phyloP scores from a whole-genome alignment of 2,888 invertebrate species.

The Phaedon cochleariae region DNA sequence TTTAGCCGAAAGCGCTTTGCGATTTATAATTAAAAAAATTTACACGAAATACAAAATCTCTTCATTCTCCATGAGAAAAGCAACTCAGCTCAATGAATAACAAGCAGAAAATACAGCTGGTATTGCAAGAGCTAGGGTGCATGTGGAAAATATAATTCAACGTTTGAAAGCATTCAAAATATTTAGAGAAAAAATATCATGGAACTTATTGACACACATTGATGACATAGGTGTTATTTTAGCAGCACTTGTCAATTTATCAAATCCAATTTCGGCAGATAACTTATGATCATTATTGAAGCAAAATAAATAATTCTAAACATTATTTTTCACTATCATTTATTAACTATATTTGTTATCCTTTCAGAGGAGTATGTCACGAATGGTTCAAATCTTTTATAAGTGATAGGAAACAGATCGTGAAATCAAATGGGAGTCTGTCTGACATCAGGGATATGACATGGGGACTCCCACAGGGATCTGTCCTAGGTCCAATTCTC shows the following conservation, averaged over 20 bases:
- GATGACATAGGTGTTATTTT: slow-evolving; percentile 5
- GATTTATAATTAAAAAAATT: no score
- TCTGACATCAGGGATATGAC: no score
- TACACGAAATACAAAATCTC: no score
- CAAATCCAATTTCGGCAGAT: slow-evolving; percentile 9
- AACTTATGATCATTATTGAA: neutral
- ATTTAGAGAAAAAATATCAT: neutral
- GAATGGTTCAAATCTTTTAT: no score
- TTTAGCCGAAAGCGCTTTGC: no score
- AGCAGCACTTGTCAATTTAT: neutral
- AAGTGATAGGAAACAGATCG: no score
- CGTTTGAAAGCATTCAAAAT: slow-evolving; percentile 4
- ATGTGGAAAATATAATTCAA: neutral
- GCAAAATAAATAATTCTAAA: neutral
- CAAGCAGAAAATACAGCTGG: slow-evolving; percentile 5
- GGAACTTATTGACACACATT: slow-evolving; percentile 2
- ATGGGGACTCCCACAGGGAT: no score
- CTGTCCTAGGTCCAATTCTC: no score
- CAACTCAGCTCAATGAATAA: slow-evolving; percentile 5
- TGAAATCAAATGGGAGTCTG: no score
- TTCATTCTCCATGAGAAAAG: no score
- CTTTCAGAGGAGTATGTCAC: no score
- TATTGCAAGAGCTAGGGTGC: slow-evolving; percentile 7
- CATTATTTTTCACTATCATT: neutral
- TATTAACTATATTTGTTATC: neutral